Percentiles rank a stretch among this genome's conserved stretches.
Conservation (phyloP, 2,113 vertebrate species). For the Peucedramus taeniatus region DNA sequence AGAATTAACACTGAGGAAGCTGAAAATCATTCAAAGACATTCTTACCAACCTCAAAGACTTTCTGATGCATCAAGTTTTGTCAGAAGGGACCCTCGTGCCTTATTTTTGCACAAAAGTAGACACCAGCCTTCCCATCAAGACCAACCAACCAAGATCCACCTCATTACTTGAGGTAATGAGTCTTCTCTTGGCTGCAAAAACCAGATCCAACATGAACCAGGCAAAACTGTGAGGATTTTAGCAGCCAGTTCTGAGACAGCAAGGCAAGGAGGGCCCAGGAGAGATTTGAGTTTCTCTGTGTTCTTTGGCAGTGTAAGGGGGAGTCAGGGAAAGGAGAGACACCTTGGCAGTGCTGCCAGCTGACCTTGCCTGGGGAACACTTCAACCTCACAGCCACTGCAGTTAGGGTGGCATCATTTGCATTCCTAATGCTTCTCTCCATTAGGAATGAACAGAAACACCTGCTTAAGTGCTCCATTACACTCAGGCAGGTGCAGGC, state of each 20-base stretch:
- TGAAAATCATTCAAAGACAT: neutral
- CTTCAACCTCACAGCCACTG: neutral
- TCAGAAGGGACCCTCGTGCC: neutral
- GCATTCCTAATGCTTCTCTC: neutral
- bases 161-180: neutral
- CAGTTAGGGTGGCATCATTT: neutral
- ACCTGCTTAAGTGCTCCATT: neutral
- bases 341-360: rapidly evolving
- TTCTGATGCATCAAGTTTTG: neutral
- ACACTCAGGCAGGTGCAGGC: neutral
- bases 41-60: neutral
- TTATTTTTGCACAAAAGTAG: neutral
- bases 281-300: rapidly evolving
- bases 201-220: neutral
- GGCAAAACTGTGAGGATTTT: neutral
- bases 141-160: neutral
- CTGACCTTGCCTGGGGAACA: neutral
- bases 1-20: neutral
- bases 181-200: neutral
- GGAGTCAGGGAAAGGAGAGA: neutral
- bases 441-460: neutral
- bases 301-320: neutral
- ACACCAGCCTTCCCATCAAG: neutral
- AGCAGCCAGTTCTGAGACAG: neutral
- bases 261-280: neutral